A percentile compares a stretch with the other conserved stretches of the same genome.
phyloP scores from a whole-genome alignment of 2,888 invertebrate species.

The Phorcus lineatus region DNA sequence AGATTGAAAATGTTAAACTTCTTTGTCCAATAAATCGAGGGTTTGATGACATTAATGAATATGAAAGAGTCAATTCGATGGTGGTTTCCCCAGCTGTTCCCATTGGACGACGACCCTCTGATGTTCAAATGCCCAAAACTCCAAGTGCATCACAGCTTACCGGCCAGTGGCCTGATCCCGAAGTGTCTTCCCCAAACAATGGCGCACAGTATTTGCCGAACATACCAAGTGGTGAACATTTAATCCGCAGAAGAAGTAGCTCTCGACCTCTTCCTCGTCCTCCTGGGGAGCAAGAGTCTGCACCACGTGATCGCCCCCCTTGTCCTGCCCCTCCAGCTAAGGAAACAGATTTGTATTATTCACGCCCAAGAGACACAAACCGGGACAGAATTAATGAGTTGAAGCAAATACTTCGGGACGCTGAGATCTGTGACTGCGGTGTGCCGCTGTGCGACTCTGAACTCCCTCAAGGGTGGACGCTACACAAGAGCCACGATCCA shows the following conservation, averaged over 20 bases:
- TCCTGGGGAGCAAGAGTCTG: neutral
- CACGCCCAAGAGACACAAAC: neutral
- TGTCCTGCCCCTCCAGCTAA: neutral
- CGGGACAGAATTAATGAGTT: neutral
- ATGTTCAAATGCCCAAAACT: neutral
- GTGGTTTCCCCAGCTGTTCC: neutral
- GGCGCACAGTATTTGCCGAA: too few species aligned
- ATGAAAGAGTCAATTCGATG: neutral
- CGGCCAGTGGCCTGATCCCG: too few species aligned
- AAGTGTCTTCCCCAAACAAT: too few species aligned
- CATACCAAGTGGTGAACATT: too few species aligned
- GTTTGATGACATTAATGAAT: neutral
- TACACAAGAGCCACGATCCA: neutral
- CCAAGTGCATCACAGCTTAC: neutral
- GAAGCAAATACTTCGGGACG: neutral
- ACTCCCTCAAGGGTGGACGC: neutral
- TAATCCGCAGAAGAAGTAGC: neutral
- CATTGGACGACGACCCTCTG: neutral
- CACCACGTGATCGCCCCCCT: neutral
- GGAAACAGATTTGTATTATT: neutral
- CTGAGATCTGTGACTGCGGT: neutral
- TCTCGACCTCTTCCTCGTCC: neutral
- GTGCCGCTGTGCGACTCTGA: neutral
- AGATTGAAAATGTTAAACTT: conserved; percentile 31
- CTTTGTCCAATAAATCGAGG: conserved; percentile 24